Evolutionary conservation across 2,888 invertebrate genomes (phyloP).

Genomic region (Panzeria rudis): DNA sequence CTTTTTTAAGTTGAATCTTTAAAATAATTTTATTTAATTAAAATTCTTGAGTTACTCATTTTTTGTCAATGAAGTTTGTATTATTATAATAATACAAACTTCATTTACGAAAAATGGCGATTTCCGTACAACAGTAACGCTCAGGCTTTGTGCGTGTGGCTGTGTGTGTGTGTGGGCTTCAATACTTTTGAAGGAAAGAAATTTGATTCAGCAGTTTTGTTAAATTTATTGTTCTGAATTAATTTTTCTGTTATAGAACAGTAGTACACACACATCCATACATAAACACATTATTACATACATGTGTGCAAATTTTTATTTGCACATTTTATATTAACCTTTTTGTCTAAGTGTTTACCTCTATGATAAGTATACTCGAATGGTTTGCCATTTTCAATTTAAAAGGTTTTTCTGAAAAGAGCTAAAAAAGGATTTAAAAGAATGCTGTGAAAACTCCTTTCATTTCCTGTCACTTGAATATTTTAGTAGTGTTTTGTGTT

Average conservation of each 20-base stretch:
- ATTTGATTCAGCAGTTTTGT: too few species aligned
- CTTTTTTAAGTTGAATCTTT: too few species aligned
- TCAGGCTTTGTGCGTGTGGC: too few species aligned
- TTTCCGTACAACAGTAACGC: too few species aligned
- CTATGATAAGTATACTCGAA: neutral
- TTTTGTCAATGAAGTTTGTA: too few species aligned
- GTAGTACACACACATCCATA: neutral
- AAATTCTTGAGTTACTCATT: too few species aligned
- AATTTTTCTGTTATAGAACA: neutral
- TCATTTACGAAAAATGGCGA: too few species aligned
- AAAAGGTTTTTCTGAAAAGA: neutral
- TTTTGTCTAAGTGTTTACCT: neutral
- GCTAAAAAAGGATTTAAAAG: neutral
- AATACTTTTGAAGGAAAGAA: too few species aligned
- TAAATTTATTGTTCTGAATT: neutral
- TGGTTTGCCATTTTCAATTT: neutral
- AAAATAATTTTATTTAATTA: too few species aligned
- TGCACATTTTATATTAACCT: neutral
- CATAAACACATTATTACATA: neutral
- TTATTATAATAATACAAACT: too few species aligned
- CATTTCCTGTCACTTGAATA: slow-evolving; percentile 32
- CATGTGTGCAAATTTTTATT: neutral
- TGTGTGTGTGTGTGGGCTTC: too few species aligned
- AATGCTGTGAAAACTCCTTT: neutral
- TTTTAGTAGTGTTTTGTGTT: slow-evolving; percentile 6